Base-by-base conservation (phyloP, 2,113 vertebrate species). In the Pipa parva region DNA sequence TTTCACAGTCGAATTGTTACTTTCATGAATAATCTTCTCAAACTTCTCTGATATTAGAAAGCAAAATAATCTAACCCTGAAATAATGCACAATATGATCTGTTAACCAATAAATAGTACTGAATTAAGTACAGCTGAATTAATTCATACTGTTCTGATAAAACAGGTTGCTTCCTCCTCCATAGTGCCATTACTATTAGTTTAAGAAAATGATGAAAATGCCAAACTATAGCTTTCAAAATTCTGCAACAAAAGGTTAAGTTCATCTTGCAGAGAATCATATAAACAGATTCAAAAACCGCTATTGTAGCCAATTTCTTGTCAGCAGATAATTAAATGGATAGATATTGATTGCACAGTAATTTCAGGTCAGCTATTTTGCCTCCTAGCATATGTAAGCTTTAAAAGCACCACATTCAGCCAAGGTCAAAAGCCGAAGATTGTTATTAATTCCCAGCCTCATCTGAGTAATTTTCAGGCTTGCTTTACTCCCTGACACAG, bases 271-370 rank as follows among this genome's bases (percentile, higher is more conserved):
- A 12, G 7, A 21, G 12, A 21, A 22, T 51, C 6, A 45, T 52
- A 51, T 42, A 60, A 42, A 59, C 51, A 60, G 57, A 27, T 42
- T 12, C 18, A 51, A 42, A 28, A 59, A 51, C 42, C n/a, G 31
- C 55, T 68, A n/a, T 37, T 68, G 29, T 11, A 51, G 31, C 31
- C 25, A 37, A 21, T 13, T 25, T n/a, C 10, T 15, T 59, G 56
- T 15, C 46, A 60, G 56, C 55, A 68, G 39, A 59, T 42, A 61
- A 60, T 69, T 51, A 45, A 69, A 54, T 29, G 48, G 36, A 18
- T 31, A 24, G 6, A 11, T 52, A 69, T 69, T 60, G 65, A 69
- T 69, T 52, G n/a, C 17, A n/a, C 26, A 29, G 65, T 59, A 54
- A 42, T 37, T 54, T 37, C 33, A 60, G 57, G 57, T 60, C 57